These are phyloP conservation scores for Sparus aurata DNA, from an alignment of 2,797 vertebrate species.

Conservation along the genomic window DNA sequence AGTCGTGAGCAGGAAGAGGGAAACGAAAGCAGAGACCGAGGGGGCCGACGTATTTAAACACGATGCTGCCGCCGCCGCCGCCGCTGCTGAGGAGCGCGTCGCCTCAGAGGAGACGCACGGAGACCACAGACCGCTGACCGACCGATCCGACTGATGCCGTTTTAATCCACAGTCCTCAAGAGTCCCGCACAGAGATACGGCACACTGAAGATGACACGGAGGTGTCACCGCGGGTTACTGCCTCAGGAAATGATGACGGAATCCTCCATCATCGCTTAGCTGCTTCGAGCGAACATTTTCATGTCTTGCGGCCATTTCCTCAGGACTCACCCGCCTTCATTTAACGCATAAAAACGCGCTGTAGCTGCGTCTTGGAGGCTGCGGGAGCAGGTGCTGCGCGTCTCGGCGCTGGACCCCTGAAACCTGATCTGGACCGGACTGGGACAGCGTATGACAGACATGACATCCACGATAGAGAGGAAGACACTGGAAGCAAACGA, in stretches of 20 bases:
- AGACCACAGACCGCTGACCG: constrained; percentile 20
- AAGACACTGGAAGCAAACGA: constrained; percentile 96
- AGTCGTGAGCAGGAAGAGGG: constrained; percentile 98
- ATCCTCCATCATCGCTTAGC: constrained; percentile 66
- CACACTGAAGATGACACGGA: constrained; percentile 29
- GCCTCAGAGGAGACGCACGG: constrained; percentile 1
- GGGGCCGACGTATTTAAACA: constrained; percentile 80
- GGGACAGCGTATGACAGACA: constrained; percentile 70
- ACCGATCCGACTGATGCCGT: constrained; percentile 3
- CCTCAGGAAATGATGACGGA: constrained; percentile 76
- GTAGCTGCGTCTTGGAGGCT: not conserved
- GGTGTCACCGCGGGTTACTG: constrained; percentile 56
- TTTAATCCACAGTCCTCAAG: not conserved
- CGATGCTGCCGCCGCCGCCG: constrained; percentile 64
- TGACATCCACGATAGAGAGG: constrained; percentile 96
- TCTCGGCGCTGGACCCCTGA: constrained; percentile 16
- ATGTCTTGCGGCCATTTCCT: constrained; percentile 61
- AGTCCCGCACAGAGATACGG: constrained; percentile 5
- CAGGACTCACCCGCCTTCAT: not conserved
- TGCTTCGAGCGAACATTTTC: constrained; percentile 15
- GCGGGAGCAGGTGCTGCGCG: constrained; percentile 73
- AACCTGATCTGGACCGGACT: constrained; percentile 22
- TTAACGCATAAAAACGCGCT: not conserved
- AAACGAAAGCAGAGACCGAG: constrained; percentile 91
- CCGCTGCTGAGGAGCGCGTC: constrained; percentile 46